phyloP scores from a whole-genome alignment of 2,113 vertebrate species.

The Origma solitaria region DNA sequence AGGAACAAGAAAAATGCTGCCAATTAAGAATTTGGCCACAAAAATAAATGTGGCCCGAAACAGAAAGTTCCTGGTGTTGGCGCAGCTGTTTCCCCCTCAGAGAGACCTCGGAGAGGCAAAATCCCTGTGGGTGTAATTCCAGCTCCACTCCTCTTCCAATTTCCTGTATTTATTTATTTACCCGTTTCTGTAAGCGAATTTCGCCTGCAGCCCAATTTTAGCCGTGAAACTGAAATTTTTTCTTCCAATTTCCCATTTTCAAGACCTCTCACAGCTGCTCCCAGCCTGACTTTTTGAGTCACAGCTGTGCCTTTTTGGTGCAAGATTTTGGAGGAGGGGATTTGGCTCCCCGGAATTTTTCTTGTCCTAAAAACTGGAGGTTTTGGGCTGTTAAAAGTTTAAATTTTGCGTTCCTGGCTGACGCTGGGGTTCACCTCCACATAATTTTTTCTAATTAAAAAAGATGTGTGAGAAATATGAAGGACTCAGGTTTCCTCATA shows the following conservation, averaged over 20 bases:
- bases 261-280: background rate
- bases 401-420: background rate
- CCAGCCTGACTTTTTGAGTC: background rate
- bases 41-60: background rate
- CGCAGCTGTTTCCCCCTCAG: background rate
- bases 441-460: background rate
- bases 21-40: background rate
- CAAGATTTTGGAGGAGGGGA: background rate
- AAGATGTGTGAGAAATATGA: background rate
- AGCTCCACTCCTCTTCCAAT: background rate
- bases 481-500: background rate
- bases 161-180: background rate
- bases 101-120: background rate
- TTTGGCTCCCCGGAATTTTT: background rate
- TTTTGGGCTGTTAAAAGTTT: background rate
- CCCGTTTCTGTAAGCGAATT: background rate
- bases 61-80: background rate
- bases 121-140: background rate
- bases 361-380: background rate
- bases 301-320: background rate
- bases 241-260: background rate
- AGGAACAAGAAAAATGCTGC: background rate
- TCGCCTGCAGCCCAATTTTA: background rate
- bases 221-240: background rate
- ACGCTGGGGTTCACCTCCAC: background rate